phyloP scores from a whole-genome alignment of 2,113 vertebrate species.

The Indri indri region DNA sequence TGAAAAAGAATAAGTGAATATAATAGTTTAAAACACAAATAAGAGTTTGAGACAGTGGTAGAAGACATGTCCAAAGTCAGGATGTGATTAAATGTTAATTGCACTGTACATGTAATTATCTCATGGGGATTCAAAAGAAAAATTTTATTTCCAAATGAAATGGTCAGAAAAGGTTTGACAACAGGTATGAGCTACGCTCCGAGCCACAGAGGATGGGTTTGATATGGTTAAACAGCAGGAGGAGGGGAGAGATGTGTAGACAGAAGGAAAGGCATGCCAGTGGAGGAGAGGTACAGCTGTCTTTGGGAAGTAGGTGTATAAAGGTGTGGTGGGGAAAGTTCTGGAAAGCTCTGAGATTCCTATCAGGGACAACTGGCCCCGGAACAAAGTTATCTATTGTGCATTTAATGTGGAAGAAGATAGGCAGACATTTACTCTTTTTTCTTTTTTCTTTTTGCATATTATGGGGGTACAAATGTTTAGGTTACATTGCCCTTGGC shows the following conservation, averaged over 20 bases:
- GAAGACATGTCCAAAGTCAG: background rate
- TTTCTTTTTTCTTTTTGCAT: too few species aligned
- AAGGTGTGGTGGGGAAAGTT: background rate
- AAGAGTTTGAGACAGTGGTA: background rate
- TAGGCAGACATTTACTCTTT: background rate
- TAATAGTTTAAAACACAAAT: slow-evolving; percentile 1
- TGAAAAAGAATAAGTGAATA: slow-evolving; percentile 32
- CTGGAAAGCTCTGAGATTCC: background rate
- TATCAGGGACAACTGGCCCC: background rate
- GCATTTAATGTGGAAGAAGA: background rate
- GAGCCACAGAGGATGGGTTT: background rate
- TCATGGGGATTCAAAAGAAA: background rate
- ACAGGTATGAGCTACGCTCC: background rate
- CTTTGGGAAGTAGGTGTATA: background rate
- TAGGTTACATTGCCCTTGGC: too few species aligned
- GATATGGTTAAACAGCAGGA: background rate
- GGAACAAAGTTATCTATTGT: background rate
- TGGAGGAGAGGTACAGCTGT: too few species aligned
- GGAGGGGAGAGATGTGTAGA: background rate
- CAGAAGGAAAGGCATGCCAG: background rate
- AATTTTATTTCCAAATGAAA: background rate
- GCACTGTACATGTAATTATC: background rate
- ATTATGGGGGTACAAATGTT: too few species aligned
- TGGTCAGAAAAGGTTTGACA: background rate
- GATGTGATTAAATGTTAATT: background rate